Percentiles rank a stretch among this genome's conserved stretches.
These are phyloP conservation scores for Hylaeus volcanicus DNA, from an alignment of 1,140 invertebrate genomes.

Conservation along the genomic window DNA sequence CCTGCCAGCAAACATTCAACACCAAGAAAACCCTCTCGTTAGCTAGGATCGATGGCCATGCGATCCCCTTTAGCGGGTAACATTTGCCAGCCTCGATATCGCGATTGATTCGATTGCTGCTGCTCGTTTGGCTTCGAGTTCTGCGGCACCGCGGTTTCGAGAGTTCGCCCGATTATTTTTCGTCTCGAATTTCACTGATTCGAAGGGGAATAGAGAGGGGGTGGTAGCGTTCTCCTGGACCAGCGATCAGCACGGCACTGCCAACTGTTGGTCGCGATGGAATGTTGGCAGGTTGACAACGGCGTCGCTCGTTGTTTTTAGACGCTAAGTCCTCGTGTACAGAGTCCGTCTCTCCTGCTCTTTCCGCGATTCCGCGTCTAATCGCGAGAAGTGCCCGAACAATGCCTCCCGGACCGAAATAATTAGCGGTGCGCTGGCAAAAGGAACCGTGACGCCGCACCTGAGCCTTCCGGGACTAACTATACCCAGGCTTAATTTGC, in stretches of 20 bases:
- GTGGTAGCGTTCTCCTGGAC: conserved; percentile 49
- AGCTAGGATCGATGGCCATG: conserved; percentile 4
- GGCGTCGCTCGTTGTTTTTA: conserved; percentile 69
- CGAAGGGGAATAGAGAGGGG: conserved; percentile 43
- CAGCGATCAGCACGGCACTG: conserved; percentile 51
- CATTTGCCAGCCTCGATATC: conserved; percentile 51
- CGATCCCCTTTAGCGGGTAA: conserved; percentile 17
- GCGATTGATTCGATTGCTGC: conserved; percentile 75
- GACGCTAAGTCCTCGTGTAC: conserved; percentile 35
- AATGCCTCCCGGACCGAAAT: conserved; percentile 5
- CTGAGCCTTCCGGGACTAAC: too few species aligned
- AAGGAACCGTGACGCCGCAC: not conserved
- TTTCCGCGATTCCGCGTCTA: conserved; percentile 31
- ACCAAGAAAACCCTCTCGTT: not conserved
- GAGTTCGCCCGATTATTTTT: not conserved
- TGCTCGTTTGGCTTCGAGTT: conserved; percentile 53
- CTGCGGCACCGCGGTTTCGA: conserved; percentile 8
- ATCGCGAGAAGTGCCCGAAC: conserved; percentile 10
- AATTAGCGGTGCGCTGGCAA: not conserved
- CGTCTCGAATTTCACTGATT: conserved; percentile 49
- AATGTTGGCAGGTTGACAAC: conserved; percentile 76
- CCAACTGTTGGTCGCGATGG: conserved; percentile 53
- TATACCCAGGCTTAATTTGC: too few species aligned
- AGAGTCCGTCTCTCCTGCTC: not conserved
- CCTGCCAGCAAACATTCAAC: too few species aligned